A percentile compares a stretch with the other conserved stretches of the same genome.
These are phyloP conservation scores for Chelidonichthys spinosus DNA, from an alignment of 2,797 vertebrate species.

Conservation along the genomic window DNA sequence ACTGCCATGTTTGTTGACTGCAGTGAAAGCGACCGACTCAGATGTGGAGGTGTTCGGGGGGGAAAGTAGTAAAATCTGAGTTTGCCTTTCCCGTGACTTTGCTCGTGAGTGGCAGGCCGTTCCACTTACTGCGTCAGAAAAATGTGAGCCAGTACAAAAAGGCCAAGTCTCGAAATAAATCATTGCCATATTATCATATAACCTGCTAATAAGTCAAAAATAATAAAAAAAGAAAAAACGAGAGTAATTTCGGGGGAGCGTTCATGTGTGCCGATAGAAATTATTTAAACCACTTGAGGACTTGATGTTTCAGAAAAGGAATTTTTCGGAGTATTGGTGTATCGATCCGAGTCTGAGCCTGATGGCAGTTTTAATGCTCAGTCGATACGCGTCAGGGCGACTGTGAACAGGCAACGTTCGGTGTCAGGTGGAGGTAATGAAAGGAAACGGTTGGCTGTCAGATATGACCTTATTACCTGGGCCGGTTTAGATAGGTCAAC, in stretches of 20 bases:
- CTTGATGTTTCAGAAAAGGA: slow-evolving; percentile 32
- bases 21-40: slow-evolving; percentile 3
- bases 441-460: slow-evolving; percentile 63
- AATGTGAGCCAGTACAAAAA: slow-evolving; percentile 35
- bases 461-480: slow-evolving; percentile 59
- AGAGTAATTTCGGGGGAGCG: slow-evolving; percentile 47
- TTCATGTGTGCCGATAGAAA: slow-evolving; percentile 57
- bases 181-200: slow-evolving; percentile 54
- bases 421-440: slow-evolving; percentile 65
- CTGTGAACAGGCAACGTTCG: slow-evolving; percentile 42
- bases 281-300: slow-evolving; percentile 57
- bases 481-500: slow-evolving; percentile 37
- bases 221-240: slow-evolving; percentile 15
- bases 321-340: slow-evolving; percentile 62
- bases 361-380: slow-evolving; percentile 54
- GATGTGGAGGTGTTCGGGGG: background rate
- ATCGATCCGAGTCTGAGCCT: slow-evolving; percentile 59
- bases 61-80: slow-evolving; percentile 3
- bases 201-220: slow-evolving; percentile 57
- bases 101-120: slow-evolving; percentile 33
- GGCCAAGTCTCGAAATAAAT: slow-evolving; percentile 55
- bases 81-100: slow-evolving; percentile 43
- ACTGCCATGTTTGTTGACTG: background rate
- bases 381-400: slow-evolving; percentile 60
- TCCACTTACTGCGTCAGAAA: slow-evolving; percentile 18